Evolutionary conservation across 1,140 invertebrate genomes (phyloP).

Genomic region (Leptinotarsa defecta): DNA sequence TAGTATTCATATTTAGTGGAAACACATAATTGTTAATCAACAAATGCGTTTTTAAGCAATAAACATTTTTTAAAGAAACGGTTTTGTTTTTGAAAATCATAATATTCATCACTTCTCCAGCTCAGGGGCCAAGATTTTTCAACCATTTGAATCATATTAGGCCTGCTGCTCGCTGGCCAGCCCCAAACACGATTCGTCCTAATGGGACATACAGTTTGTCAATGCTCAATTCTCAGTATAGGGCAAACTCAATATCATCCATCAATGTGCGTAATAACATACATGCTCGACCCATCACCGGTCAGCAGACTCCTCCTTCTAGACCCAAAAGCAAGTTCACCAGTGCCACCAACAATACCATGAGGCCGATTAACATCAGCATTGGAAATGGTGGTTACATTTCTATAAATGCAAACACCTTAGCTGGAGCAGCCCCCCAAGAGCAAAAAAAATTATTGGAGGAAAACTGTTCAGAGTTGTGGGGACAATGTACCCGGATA

Average conservation of each 20-base stretch:
- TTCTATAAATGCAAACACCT: constrained; percentile 55
- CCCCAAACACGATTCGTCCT: constrained; percentile 43
- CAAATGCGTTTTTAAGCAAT: too few species aligned
- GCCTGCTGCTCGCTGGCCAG: constrained; percentile 49
- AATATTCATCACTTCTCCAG: constrained; percentile 34
- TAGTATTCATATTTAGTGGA: too few species aligned
- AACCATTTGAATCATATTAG: constrained; percentile 49
- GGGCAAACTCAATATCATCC: constrained; percentile 44
- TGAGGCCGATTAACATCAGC: constrained; percentile 35
- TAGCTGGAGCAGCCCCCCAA: constrained; percentile 60
- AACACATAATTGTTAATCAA: too few species aligned
- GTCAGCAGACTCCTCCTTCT: constrained; percentile 43
- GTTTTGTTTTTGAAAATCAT: too few species aligned
- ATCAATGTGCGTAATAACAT: constrained; percentile 40
- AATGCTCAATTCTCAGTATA: constrained; percentile 37
- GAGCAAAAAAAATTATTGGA: constrained; percentile 73
- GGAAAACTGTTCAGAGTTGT: constrained; percentile 76
- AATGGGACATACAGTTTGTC: constrained; percentile 52
- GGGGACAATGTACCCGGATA: constrained; percentile 65
- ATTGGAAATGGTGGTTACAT: constrained; percentile 47
- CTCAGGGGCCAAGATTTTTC: constrained; percentile 51
- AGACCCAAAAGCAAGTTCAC: constrained; percentile 51
- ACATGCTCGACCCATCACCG: constrained; percentile 48
- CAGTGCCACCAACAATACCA: constrained; percentile 36
- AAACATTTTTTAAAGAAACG: too few species aligned